Evolutionary conservation across 2,113 vertebrate species (phyloP), one percentile per base, ranked within the genome.

Genomic region (Echinops telfairi): DNA sequence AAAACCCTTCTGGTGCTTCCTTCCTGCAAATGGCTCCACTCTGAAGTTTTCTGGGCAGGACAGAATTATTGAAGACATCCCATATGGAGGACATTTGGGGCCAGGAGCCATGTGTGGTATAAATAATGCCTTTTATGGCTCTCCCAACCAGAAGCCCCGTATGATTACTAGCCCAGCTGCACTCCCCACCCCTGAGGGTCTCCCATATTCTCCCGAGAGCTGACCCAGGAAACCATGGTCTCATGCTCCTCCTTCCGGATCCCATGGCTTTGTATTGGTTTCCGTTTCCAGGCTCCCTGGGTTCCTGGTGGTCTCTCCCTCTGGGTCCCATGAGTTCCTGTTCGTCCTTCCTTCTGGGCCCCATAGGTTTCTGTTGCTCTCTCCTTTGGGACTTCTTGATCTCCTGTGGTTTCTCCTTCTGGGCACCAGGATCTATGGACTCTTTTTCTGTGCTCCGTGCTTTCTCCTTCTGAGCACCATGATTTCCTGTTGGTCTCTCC

Each of bases 101-200:
- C 92, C 95, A 91, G 16, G 88, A 19, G 53, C 64, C 9, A 53
- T 10, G 47, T 53, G 47, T 40, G 33, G 53, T 91, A 81, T 97
- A 97, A 98, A 98, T 96, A 97, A 96, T 60, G 76, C 25, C 27
- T 95, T 94, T 82, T 60, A 88, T 86, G 57, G 33, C 64, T 94
- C 79, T 90, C 29, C 2, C 19, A 92, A 57, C 6, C 76, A 80
- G 64, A 29, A 62, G 95, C 70, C 82, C 76, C 73, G 31, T 1
- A 14, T 17, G 64, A 58, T 93, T 94, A 0, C 38, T 53, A 12
- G 47, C 47, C 53, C 58, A 4, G 12, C 38, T 47, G 84, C 47
- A 7, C 93, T 92, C 66, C 6, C 62, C 25, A 16, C 36, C 29
- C 88, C 66, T 83, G 81, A 81, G n/a, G 36, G 4, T 17, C 80